Conservation (phyloP, 1,140 invertebrate genomes). For the Pararge aegeria region DNA sequence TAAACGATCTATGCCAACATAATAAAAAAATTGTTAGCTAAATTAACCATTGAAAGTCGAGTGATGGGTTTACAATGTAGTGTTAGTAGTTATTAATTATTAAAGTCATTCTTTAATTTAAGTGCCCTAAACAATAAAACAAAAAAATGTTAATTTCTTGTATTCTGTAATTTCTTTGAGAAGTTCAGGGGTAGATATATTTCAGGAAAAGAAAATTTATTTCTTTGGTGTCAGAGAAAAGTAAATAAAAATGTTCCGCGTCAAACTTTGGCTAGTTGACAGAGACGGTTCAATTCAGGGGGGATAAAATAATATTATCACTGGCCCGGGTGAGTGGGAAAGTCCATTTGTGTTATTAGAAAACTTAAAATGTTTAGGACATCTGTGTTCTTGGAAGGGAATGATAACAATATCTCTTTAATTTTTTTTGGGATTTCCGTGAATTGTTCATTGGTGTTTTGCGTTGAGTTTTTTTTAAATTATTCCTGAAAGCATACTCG, state of each 20-base stretch:
- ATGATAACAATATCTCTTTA: slow-evolving; percentile 28
- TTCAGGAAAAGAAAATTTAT: slow-evolving; percentile 37
- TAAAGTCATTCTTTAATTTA: too few relatives aligned
- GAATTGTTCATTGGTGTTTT: slow-evolving; percentile 14
- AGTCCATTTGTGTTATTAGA: slow-evolving; percentile 60
- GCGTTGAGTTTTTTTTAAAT: slow-evolving; percentile 1
- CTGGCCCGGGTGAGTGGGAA: slow-evolving; percentile 47
- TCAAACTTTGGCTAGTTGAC: slow-evolving; percentile 52
- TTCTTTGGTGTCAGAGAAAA: slow-evolving; percentile 33
- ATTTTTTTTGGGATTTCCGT: slow-evolving; percentile 26
- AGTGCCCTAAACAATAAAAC: background rate
- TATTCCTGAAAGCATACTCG: slow-evolving; percentile 10
- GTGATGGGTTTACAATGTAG: too few relatives aligned
- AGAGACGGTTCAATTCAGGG: slow-evolving; percentile 51
- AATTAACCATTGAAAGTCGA: too few relatives aligned
- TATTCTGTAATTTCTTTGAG: background rate
- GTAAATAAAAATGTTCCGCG: slow-evolving; percentile 53
- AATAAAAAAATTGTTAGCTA: too few relatives aligned
- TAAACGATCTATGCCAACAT: too few relatives aligned
- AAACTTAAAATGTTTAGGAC: slow-evolving; percentile 52
- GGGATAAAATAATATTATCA: slow-evolving; percentile 64
- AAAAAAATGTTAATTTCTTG: background rate
- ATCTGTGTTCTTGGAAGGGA: slow-evolving; percentile 41
- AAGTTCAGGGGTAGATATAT: slow-evolving; percentile 22
- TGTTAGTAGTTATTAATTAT: too few relatives aligned